Base-by-base conservation (phyloP, 2,113 vertebrate species). In the Xyliphius kryptos region DNA sequence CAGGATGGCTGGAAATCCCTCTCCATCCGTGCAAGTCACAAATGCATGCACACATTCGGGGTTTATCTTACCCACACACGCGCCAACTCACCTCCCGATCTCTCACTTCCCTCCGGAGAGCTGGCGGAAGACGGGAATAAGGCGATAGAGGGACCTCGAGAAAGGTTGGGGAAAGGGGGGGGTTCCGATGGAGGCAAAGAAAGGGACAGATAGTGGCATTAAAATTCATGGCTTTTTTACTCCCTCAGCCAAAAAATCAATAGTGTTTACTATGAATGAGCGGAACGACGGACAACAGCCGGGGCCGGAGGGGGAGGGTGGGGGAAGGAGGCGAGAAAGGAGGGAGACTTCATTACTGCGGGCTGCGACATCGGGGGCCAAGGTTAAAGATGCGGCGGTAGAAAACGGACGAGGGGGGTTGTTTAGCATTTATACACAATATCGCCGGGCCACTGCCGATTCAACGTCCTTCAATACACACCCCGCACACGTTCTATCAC, bases 211-310 rank as follows among this genome's bases (percentile, higher is more conserved):
- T 86, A 88, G 82, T 74, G 77, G 75, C 84, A 89, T 89, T 88
- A 88, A 88, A 88, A 89, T 88, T 87, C 87, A 89, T 89, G 86
- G 80, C 76, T 87, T 85, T 77, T 77, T 78, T 80, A 78, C 84
- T 86, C 82, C 80, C 75, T 67, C 71, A 80, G 82, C 83, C 83
- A 63, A 85, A 85, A 85, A 89, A 89, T 89, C 87, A 89, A 89
- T 89, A 89, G 84, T 89, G 86, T 88, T 89, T 88, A 87, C 84
- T 88, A 89, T 89, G 87, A 86, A 89, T 88, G 87, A 88, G 85
- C 77, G 82, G 78, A 87, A 83, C 80, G 81, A 80, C 81, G 85
- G 82, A 86, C 87, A 87, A 82, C 82, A 82, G 82, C 80, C 74
- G 67, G 78, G 68, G 79, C 80, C 77, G 76, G 67, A 77, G 75